Evolutionary conservation across 2,888 invertebrate genomes (phyloP).

Genomic region (Meiosimyza decipiens): DNA sequence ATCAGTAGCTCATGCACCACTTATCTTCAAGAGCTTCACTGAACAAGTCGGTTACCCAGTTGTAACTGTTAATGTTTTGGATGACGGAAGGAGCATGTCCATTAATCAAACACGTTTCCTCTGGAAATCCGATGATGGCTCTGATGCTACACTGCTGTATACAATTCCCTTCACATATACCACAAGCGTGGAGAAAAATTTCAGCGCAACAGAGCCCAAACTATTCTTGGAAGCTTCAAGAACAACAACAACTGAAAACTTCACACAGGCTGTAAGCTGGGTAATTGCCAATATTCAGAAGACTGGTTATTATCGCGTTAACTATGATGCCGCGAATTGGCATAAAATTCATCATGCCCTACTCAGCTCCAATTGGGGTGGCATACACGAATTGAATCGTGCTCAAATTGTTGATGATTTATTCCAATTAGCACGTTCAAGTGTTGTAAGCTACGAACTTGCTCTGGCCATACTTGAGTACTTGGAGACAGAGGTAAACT

Average conservation of each 20-base stretch:
- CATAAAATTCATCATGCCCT: slow-evolving; percentile 52
- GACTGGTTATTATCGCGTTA: slow-evolving; percentile 72
- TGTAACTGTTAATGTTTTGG: slow-evolving; percentile 66
- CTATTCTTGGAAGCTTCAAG: slow-evolving; percentile 47
- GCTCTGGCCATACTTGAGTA: slow-evolving; percentile 77
- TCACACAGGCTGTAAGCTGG: slow-evolving; percentile 49
- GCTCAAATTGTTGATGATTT: slow-evolving; percentile 87
- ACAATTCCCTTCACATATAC: slow-evolving; percentile 62
- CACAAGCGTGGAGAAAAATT: slow-evolving; percentile 50
- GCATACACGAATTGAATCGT: slow-evolving; percentile 75
- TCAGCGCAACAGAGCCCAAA: slow-evolving; percentile 51
- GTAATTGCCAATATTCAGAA: slow-evolving; percentile 62
- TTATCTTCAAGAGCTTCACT: slow-evolving; percentile 71
- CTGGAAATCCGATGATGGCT: slow-evolving; percentile 51
- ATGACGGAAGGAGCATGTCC: slow-evolving; percentile 43
- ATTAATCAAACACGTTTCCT: slow-evolving; percentile 61
- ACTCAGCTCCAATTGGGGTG: slow-evolving; percentile 47
- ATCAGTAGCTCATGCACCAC: slow-evolving; percentile 52
- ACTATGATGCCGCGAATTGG: slow-evolving; percentile 78
- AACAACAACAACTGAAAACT: accelerated
- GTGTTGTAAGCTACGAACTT: slow-evolving; percentile 71
- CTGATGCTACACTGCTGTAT: slow-evolving; percentile 50
- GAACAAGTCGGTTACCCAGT: slow-evolving; percentile 76
- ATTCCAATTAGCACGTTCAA: slow-evolving; percentile 77
- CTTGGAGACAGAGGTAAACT: slow-evolving; percentile 75